phyloP scores from a whole-genome alignment of 2,113 vertebrate species.

The Egretta garzetta region DNA sequence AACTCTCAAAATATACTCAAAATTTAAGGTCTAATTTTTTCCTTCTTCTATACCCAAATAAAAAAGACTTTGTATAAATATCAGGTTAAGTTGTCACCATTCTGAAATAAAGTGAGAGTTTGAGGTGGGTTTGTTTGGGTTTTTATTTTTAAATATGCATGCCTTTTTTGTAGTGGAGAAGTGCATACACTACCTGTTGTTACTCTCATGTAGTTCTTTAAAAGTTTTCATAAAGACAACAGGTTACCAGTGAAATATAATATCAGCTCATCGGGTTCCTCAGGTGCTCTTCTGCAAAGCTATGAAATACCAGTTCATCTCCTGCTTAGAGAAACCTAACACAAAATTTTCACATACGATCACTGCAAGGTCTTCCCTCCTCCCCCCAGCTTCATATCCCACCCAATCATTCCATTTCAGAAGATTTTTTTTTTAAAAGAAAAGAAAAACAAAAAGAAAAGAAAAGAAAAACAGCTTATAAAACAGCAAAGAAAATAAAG shows the following conservation, averaged over 20 bases:
- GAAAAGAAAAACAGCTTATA: slow-evolving; percentile 72
- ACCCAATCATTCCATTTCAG: slow-evolving; percentile 24
- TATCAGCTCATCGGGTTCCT: slow-evolving; percentile 53
- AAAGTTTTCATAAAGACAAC: slow-evolving; percentile 53
- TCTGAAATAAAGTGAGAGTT: neutral
- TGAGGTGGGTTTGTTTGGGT: neutral
- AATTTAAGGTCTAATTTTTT: neutral
- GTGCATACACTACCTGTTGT: slow-evolving; percentile 67
- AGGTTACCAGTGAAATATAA: slow-evolving; percentile 59
- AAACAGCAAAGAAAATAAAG: slow-evolving; percentile 81
- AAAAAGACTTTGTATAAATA: neutral
- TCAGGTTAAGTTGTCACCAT: slow-evolving; percentile 32
- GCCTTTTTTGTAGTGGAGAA: slow-evolving; percentile 73
- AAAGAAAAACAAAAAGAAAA: neutral
- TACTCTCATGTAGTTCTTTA: slow-evolving; percentile 31
- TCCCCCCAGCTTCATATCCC: neutral
- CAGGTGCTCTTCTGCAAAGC: slow-evolving; percentile 64
- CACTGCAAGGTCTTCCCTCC: neutral
- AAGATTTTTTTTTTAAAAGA: neutral
- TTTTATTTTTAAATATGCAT: neutral
- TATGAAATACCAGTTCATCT: slow-evolving; percentile 65
- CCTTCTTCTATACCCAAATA: neutral
- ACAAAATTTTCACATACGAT: neutral
- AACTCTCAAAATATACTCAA: neutral
- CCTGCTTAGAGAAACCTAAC: slow-evolving; percentile 12